Percentiles rank a stretch among this genome's conserved stretches.
Conservation (phyloP, 2,888 invertebrate genomes). For the Ecdyonurus torrentis region DNA sequence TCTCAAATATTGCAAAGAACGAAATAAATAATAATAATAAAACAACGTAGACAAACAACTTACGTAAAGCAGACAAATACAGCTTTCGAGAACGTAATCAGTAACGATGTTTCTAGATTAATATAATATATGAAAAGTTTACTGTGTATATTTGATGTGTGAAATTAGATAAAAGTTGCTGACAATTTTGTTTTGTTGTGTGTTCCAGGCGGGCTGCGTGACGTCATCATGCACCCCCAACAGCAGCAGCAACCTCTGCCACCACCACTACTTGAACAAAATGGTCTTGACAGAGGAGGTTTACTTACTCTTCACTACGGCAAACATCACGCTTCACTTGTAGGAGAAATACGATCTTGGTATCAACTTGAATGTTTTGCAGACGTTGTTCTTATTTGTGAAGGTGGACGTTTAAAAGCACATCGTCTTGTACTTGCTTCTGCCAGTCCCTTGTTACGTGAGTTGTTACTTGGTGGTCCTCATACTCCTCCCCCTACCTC, state of each 20-base stretch:
- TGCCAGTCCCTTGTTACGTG: constrained; percentile 70
- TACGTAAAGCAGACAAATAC: too few species aligned
- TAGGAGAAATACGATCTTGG: constrained; percentile 78
- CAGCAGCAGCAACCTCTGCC: background rate
- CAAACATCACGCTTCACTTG: constrained; percentile 84
- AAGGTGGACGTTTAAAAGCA: constrained; percentile 62
- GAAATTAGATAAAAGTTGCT: too few species aligned
- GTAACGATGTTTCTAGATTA: too few species aligned
- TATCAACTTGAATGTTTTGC: constrained; percentile 74
- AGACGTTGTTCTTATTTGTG: constrained; percentile 71
- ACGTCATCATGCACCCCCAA: background rate
- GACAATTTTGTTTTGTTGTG: background rate
- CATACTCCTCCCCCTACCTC: background rate
- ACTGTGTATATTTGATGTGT: too few species aligned
- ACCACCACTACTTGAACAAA: background rate
- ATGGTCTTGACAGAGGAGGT: constrained; percentile 22
- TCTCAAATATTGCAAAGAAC: too few species aligned
- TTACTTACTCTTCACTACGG: constrained; percentile 83
- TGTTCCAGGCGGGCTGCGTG: background rate
- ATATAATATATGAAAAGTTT: too few species aligned
- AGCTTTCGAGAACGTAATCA: too few species aligned
- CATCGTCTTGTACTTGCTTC: constrained; percentile 76
- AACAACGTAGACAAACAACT: too few species aligned
- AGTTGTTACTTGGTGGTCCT: constrained; percentile 22
- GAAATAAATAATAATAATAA: too few species aligned